Conservation (phyloP, 64 coral and sea anemone species). For the Montipora efflorescens region DNA sequence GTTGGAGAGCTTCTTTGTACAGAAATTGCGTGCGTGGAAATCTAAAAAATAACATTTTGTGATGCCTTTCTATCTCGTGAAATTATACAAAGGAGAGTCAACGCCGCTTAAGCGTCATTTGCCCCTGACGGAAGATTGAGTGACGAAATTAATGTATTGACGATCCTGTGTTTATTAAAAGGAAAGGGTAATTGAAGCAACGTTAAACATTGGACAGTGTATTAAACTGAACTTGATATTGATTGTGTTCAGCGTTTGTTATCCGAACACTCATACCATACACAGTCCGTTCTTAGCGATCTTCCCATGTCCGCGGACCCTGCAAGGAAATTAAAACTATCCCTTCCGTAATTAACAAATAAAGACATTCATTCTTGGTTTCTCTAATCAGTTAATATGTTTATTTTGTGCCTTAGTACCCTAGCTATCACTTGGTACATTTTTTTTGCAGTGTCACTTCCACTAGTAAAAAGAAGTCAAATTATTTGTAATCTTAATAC, state of each 20-base stretch:
- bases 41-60: constrained; percentile 34
- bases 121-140: too few species aligned
- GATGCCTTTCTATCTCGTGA: too few species aligned
- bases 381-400: background rate
- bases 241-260: background rate
- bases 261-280: background rate
- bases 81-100: too few species aligned
- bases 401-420: background rate
- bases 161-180: too few species aligned
- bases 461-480: background rate
- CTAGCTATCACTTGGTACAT: background rate
- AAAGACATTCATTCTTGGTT: background rate
- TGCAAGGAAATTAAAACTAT: too few species aligned
- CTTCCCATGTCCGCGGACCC: too few species aligned
- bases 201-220: background rate
- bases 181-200: too few species aligned
- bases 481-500: background rate
- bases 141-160: too few species aligned
- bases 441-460: background rate
- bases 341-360: background rate
- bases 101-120: too few species aligned
- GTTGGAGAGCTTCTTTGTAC: constrained; percentile 95
- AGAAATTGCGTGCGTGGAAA: constrained; percentile 89
- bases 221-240: background rate
- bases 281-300: too few species aligned